Evolutionary conservation across 2,888 invertebrate genomes (phyloP).

Genomic region (Drepanosiphum platanoidis): DNA sequence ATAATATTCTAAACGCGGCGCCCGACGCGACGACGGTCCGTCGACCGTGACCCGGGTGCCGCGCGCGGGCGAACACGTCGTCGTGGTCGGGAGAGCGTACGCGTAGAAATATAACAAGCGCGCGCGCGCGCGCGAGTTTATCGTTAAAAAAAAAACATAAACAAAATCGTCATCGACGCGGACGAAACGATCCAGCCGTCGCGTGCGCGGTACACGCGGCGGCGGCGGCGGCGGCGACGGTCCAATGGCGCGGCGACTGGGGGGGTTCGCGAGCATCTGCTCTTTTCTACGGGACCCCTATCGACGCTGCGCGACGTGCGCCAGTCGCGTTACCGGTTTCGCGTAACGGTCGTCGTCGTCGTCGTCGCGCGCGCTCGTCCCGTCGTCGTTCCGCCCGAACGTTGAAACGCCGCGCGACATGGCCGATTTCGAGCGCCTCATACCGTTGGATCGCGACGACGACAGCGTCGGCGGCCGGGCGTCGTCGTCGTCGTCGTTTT

Average conservation of each 20-base stretch:
- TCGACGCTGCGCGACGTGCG: background rate
- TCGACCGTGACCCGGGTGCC: constrained; percentile 26
- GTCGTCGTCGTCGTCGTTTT: constrained; percentile 30
- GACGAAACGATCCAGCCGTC: background rate
- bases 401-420: background rate
- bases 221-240: background rate
- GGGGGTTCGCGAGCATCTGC: constrained; percentile 26
- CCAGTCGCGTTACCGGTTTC: constrained; percentile 1
- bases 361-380: background rate
- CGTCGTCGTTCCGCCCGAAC: background rate
- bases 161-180: no score
- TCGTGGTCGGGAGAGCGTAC: background rate
- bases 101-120: background rate
- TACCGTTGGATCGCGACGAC: constrained; percentile 31
- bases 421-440: constrained; percentile 46
- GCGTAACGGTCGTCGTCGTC: constrained; percentile 32
- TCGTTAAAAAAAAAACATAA: no score
- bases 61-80: background rate
- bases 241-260: constrained; percentile 19
- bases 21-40: no score
- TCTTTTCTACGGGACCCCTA: background rate
- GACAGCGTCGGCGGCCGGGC: background rate
- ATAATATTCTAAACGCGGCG: no score
- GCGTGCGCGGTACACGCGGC: background rate
- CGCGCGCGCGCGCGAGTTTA: background rate